Evolutionary conservation across 2,888 invertebrate genomes (phyloP).

Genomic region (Drosophila pseudotakahashii): DNA sequence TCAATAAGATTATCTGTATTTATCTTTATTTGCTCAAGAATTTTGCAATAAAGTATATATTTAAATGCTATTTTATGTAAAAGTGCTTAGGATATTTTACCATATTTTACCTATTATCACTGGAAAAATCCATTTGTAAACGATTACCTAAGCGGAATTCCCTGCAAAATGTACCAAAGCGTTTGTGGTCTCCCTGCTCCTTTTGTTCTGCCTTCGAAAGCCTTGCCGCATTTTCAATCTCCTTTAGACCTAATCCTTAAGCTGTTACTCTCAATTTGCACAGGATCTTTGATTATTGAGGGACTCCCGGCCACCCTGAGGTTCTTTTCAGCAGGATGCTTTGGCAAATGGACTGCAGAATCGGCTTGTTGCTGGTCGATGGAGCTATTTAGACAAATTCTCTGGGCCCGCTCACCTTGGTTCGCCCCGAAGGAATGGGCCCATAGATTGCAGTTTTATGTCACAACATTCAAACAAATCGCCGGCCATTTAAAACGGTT

Average conservation of each 20-base stretch:
- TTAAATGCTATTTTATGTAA: no score
- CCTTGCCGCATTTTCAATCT: neutral
- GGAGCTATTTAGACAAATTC: conserved; percentile 52
- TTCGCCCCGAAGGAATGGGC: conserved; percentile 56
- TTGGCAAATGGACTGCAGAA: conserved; percentile 34
- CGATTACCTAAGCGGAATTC: neutral
- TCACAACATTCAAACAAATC: conserved; percentile 70
- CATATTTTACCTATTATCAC: neutral
- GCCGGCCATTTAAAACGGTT: conserved; percentile 72
- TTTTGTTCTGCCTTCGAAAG: neutral
- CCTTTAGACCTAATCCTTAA: conserved; percentile 34
- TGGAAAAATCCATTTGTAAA: neutral
- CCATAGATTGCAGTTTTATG: conserved; percentile 75
- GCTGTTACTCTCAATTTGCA: conserved; percentile 39
- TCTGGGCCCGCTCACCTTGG: conserved; percentile 29
- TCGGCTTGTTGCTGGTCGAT: conserved; percentile 44
- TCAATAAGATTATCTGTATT: no score
- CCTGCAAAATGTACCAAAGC: neutral
- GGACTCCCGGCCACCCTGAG: neutral
- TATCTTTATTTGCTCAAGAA: no score
- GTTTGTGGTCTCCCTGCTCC: neutral
- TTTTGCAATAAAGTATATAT: no score
- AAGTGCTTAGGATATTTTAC: no score
- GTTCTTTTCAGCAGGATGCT: conserved; percentile 27
- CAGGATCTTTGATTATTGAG: conserved; percentile 39